Evolutionary conservation across 1,140 invertebrate species (phyloP).

Genomic region (Ladona fulva): DNA sequence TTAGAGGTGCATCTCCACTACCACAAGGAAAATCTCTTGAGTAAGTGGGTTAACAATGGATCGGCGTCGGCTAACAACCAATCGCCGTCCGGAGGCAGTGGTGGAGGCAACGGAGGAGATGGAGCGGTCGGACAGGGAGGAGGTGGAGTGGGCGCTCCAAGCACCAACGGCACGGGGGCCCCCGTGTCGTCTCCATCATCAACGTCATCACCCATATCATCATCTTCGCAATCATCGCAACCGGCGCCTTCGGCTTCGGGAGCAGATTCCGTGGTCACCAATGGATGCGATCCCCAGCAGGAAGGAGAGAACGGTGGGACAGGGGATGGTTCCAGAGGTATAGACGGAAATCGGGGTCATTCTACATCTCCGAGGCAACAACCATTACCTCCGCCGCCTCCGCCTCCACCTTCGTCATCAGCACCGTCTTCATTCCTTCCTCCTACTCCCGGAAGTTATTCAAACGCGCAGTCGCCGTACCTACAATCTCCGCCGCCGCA

Average conservation of each 20-base stretch:
- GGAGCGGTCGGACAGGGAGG: background rate
- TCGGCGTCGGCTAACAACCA: constrained; percentile 20
- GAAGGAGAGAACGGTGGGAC: background rate
- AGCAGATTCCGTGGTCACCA: constrained; percentile 24
- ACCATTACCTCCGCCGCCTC: constrained; percentile 24
- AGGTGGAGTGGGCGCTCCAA: background rate
- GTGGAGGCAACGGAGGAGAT: background rate
- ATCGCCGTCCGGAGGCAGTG: background rate
- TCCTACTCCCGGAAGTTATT: constrained; percentile 13
- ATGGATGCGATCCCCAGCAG: constrained; percentile 16
- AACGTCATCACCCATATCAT: background rate
- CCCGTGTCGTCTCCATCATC: background rate
- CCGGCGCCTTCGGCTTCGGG: constrained; percentile 17
- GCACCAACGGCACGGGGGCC: background rate
- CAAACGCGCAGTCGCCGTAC: constrained; percentile 4
- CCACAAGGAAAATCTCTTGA: constrained; percentile 64
- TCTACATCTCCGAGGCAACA: constrained; percentile 26
- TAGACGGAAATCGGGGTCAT: too few species aligned
- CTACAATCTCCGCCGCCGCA: constrained; percentile 20
- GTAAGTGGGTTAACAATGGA: constrained; percentile 60
- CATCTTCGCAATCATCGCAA: background rate
- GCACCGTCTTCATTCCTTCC: constrained; percentile 25
- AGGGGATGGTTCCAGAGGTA: constrained; percentile 19
- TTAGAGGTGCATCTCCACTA: constrained; percentile 69
- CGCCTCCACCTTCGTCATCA: constrained; percentile 25